Evolutionary conservation across 2,888 invertebrate species (phyloP).

Genomic region (Campopleginae sp.): DNA sequence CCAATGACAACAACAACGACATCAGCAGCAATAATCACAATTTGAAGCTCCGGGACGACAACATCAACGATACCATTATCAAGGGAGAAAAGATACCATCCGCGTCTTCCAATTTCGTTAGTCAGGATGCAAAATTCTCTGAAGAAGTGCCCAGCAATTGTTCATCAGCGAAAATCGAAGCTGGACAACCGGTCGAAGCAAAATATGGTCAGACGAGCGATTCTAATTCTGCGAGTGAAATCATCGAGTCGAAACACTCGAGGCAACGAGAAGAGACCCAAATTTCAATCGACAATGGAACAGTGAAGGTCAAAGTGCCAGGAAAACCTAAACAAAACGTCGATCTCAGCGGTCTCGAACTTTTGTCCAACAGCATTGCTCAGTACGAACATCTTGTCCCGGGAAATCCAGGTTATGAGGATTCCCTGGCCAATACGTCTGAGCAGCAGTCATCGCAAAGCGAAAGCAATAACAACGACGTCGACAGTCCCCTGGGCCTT

Average conservation of each 20-base stretch:
- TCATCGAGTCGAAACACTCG: conserved; percentile 9
- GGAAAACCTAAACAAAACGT: conserved; percentile 82
- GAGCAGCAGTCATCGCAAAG: conserved; percentile 76
- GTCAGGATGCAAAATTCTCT: conserved; percentile 9
- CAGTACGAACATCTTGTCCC: conserved; percentile 88
- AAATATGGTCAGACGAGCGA: not conserved
- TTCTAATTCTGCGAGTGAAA: not conserved
- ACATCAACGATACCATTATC: conserved; percentile 27
- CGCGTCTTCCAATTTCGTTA: conserved; percentile 3
- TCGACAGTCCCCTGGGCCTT: conserved; percentile 86
- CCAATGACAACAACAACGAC: conserved; percentile 67
- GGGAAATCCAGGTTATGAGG: conserved; percentile 81
- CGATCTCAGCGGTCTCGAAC: conserved; percentile 92
- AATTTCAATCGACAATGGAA: conserved; percentile 10
- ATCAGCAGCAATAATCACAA: conserved; percentile 73
- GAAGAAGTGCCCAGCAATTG: conserved; percentile 10
- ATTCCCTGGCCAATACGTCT: conserved; percentile 83
- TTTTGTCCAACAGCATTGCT: conserved; percentile 94
- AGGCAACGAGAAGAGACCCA: conserved; percentile 10
- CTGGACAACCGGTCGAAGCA: not conserved
- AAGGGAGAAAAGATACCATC: conserved; percentile 57
- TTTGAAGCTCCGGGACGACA: conserved; percentile 54
- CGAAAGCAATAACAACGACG: conserved; percentile 84
- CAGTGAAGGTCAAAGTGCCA: conserved; percentile 42
- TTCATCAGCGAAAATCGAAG: conserved; percentile 5